A percentile compares a stretch with the other conserved stretches of the same genome.
phyloP scores from a whole-genome alignment of 2,113 vertebrate genomes.

The Theristicus caerulescens region DNA sequence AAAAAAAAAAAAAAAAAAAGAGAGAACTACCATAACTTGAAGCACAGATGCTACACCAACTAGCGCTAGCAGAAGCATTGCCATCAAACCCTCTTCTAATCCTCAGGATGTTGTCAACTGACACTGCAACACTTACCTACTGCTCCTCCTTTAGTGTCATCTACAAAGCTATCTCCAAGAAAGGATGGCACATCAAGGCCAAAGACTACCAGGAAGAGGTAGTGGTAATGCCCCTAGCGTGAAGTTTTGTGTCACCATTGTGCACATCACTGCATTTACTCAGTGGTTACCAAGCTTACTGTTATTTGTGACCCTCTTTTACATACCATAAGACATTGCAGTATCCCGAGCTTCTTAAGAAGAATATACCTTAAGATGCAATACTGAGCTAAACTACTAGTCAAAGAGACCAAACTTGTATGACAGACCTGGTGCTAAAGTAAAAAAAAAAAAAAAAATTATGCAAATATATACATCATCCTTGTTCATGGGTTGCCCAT shows the following conservation, averaged over 20 bases:
- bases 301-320: background rate
- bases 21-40: background rate
- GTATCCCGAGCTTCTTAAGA: background rate
- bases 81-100: background rate
- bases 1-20: too few relatives aligned
- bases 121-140: background rate
- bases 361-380: background rate
- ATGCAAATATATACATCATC: fast-evolving
- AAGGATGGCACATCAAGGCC: background rate
- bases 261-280: background rate
- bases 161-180: background rate
- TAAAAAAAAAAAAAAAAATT: background rate
- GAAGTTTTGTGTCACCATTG: background rate
- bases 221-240: background rate
- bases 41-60: background rate
- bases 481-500: background rate
- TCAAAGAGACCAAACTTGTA: background rate
- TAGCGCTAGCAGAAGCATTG: background rate
- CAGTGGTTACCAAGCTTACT: background rate
- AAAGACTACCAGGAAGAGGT: background rate
- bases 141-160: background rate
- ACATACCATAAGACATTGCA: background rate
- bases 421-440: background rate
- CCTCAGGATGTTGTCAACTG: background rate
- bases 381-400: background rate